Evolutionary conservation across 1,140 invertebrate species (phyloP).

Genomic region (Bombus sylvicola): DNA sequence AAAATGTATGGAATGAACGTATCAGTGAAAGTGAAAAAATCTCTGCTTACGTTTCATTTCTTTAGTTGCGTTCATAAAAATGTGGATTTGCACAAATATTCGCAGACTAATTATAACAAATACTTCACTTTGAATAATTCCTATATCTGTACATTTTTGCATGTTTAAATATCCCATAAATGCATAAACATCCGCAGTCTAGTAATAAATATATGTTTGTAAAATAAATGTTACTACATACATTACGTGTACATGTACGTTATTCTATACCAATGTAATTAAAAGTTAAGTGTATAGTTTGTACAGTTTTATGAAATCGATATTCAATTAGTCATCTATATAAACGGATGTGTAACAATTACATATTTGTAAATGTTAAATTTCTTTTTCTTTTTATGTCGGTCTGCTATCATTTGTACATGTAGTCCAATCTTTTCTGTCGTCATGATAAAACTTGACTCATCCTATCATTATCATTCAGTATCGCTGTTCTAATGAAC

Average conservation of each 20-base stretch:
- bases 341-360: background rate
- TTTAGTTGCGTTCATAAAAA: too few species aligned
- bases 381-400: background rate
- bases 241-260: too few species aligned
- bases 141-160: background rate
- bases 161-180: background rate
- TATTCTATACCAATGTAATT: too few species aligned
- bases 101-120: too few species aligned
- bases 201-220: background rate
- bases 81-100: too few species aligned
- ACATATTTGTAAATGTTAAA: background rate
- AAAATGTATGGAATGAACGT: too few species aligned
- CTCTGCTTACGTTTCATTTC: too few species aligned
- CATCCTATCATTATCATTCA: constrained; percentile 4
- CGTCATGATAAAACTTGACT: constrained; percentile 3
- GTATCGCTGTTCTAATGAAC: background rate
- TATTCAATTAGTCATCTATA: background rate
- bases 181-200: background rate
- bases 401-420: background rate
- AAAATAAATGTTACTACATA: too few species aligned
- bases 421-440: background rate
- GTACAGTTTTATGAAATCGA: too few species aligned
- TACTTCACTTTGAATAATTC: too few species aligned
- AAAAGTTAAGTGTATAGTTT: too few species aligned
- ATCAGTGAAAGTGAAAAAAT: too few species aligned